Percentiles rank a stretch among this genome's conserved stretches.
Evolutionary conservation across 2,113 vertebrate species (phyloP).

Genomic region (Ammodytes marinus): DNA sequence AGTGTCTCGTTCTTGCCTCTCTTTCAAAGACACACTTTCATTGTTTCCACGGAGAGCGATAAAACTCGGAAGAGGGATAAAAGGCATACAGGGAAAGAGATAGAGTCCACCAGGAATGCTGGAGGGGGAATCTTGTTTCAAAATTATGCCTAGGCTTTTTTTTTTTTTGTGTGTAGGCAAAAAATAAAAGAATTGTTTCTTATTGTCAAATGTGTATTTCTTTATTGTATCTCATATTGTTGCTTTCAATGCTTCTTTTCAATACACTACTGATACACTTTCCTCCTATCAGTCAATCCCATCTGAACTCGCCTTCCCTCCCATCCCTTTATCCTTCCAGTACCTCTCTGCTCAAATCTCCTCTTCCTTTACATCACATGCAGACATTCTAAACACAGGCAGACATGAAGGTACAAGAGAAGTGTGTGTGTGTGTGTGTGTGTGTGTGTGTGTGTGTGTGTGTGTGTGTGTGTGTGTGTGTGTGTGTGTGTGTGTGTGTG

Average conservation of each 20-base stretch:
- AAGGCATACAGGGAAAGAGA: constrained; percentile 22
- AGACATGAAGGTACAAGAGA: constrained; percentile 38
- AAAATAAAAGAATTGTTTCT: not conserved
- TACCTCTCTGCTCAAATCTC: constrained; percentile 15
- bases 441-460: not conserved
- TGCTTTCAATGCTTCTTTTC: not conserved
- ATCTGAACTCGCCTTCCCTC: not conserved
- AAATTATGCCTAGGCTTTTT: constrained; percentile 18
- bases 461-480: not conserved
- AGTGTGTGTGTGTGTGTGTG: not conserved
- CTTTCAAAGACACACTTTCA: constrained; percentile 44
- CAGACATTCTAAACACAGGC: constrained; percentile 31
- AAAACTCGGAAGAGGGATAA: constrained; percentile 26
- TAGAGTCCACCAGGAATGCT: constrained; percentile 44
- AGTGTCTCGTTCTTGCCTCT: constrained; percentile 40
- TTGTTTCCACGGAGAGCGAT: constrained; percentile 25
- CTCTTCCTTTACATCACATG: constrained; percentile 28
- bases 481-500: constrained; percentile 1
- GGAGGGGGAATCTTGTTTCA: constrained; percentile 28
- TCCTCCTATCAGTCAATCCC: not conserved
- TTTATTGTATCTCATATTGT: not conserved
- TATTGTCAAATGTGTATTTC: constrained; percentile 4
- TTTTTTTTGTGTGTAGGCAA: not conserved
- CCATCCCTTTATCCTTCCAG: not conserved
- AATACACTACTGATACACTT: not conserved